These are phyloP conservation scores for Chloroceryle inda DNA, from an alignment of 2,797 vertebrate genomes.

Conservation along the genomic window DNA sequence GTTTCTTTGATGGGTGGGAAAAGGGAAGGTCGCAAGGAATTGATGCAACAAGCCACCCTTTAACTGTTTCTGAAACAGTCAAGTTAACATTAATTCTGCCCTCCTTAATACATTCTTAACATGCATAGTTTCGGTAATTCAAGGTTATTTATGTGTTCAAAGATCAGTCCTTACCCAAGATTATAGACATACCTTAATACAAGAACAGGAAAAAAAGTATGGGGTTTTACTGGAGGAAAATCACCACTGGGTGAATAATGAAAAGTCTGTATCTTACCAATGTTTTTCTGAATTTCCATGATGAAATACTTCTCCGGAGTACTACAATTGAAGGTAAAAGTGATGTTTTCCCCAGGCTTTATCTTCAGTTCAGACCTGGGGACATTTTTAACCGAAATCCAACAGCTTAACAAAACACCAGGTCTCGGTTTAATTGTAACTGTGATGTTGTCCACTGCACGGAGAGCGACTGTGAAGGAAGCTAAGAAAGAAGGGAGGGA, in stretches of 20 bases:
- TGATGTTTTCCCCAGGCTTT: slow-evolving; percentile 48
- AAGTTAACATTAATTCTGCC: background rate
- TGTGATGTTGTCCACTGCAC: background rate
- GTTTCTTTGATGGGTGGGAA: background rate
- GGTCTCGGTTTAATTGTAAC: slow-evolving; percentile 50
- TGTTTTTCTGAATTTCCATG: slow-evolving; percentile 72
- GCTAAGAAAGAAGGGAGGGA: slow-evolving; percentile 16
- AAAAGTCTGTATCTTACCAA: slow-evolving; percentile 70
- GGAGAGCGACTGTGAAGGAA: slow-evolving; percentile 58
- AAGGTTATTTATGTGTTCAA: background rate
- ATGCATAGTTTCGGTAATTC: background rate
- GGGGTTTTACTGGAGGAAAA: background rate
- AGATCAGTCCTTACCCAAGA: background rate
- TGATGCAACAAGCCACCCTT: background rate
- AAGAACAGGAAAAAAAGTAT: background rate
- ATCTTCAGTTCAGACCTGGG: background rate
- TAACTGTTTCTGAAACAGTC: background rate
- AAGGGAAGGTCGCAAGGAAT: background rate
- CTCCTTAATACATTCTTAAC: background rate
- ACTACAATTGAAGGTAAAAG: slow-evolving; percentile 71
- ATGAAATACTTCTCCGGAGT: slow-evolving; percentile 75
- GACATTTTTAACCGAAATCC: background rate
- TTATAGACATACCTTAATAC: background rate
- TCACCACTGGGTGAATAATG: background rate
- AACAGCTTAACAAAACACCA: background rate